Evolutionary conservation across 2,113 vertebrate genomes (phyloP).

Genomic region (Myocastor coypus): DNA sequence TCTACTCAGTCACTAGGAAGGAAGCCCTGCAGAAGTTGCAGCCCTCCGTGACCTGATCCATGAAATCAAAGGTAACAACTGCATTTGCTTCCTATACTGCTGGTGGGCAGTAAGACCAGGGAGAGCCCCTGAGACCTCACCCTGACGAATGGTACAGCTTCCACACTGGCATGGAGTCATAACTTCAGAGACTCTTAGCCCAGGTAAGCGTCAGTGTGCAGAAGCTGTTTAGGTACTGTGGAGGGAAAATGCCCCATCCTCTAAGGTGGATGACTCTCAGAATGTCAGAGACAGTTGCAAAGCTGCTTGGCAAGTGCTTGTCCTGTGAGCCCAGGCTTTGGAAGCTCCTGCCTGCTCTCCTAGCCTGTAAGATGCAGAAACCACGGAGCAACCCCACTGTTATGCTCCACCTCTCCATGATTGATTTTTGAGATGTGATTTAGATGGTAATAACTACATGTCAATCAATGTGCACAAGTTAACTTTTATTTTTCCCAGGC

Average conservation of each 20-base stretch:
- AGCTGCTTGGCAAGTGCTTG: slow-evolving; percentile 86
- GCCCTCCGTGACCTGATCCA: slow-evolving; percentile 86
- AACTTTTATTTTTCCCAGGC: not conserved
- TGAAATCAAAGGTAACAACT: slow-evolving; percentile 84
- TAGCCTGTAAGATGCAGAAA: not conserved
- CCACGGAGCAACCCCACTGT: not conserved
- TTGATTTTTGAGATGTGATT: not conserved
- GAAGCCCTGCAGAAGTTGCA: slow-evolving; percentile 87
- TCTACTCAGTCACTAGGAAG: slow-evolving; percentile 86
- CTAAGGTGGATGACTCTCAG: slow-evolving; percentile 78
- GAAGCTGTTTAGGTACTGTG: slow-evolving; percentile 87
- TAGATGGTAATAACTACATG: not conserved
- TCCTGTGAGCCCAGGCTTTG: slow-evolving; percentile 83
- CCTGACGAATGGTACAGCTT: slow-evolving; percentile 81
- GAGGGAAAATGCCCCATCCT: slow-evolving; percentile 84
- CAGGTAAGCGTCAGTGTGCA: slow-evolving; percentile 87
- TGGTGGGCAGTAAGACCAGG: slow-evolving; percentile 87
- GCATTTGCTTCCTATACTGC: slow-evolving; percentile 77
- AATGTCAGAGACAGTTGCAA: slow-evolving; percentile 81
- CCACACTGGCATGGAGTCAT: slow-evolving; percentile 87
- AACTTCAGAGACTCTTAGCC: slow-evolving; percentile 87
- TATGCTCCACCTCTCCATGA: not conserved
- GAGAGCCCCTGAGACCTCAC: slow-evolving; percentile 84
- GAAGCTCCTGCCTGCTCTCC: slow-evolving; percentile 56
- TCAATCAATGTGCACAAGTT: not conserved